Percentiles rank a stretch among this genome's conserved stretches.
phyloP scores from a whole-genome alignment of 1,140 invertebrate genomes.

The Heliothis subflexa region DNA sequence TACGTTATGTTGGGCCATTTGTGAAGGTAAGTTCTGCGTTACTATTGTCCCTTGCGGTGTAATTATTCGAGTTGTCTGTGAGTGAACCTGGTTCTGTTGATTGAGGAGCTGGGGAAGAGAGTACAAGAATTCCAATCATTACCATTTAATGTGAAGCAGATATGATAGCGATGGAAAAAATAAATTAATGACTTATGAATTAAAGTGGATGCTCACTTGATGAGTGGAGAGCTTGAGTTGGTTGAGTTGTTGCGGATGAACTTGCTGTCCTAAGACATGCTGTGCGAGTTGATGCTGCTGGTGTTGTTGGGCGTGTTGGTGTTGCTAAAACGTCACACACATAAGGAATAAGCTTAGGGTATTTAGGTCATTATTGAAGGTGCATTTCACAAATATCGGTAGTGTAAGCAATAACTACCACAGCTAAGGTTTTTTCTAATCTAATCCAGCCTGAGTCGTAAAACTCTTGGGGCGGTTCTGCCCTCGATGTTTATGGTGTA shows the following conservation, averaged over 20 bases:
- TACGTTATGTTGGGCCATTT: constrained; percentile 65
- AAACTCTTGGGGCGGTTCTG: no score
- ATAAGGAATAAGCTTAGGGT: not conserved
- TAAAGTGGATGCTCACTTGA: constrained; percentile 62
- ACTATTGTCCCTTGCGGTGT: constrained; percentile 80
- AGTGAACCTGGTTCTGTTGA: constrained; percentile 66
- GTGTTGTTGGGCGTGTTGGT: constrained; percentile 64
- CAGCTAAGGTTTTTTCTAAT: no score
- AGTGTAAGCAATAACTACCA: not conserved
- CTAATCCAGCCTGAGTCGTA: no score
- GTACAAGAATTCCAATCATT: not conserved
- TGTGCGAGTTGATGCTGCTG: constrained; percentile 73
- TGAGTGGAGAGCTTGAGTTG: constrained; percentile 75
- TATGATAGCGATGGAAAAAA: no score
- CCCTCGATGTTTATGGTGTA: no score
- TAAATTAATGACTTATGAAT: no score
- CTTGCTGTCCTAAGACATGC: constrained; percentile 68
- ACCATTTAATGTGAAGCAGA: no score
- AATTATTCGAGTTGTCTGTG: constrained; percentile 70
- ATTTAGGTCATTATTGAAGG: not conserved
- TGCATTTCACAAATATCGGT: not conserved
- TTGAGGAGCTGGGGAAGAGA: constrained; percentile 70
- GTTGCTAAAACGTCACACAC: constrained; percentile 48
- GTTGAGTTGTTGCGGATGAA: constrained; percentile 69
- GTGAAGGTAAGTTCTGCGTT: constrained; percentile 66